Evolutionary conservation across 1,140 invertebrate species (phyloP), one percentile per base, ranked within the genome.

Genomic region (Battus philenor): DNA sequence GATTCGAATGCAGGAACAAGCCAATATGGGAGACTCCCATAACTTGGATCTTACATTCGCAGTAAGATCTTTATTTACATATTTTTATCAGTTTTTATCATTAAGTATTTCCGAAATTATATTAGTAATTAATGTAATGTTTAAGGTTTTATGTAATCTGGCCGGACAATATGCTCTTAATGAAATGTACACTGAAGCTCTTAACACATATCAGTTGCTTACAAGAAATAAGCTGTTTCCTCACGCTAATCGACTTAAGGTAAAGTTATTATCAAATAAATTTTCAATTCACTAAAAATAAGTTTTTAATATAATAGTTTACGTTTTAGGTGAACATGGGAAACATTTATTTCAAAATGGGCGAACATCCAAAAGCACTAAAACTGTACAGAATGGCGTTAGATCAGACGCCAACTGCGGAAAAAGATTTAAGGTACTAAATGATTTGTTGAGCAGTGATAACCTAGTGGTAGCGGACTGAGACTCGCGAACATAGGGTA

Each of bases 361-460:
- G 95, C 17, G 95, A 99, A 67, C 96, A 94, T 65, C 91, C 93
- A 9, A 97, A 98, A 87, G 98, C 98, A 2, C 93, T 99, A 31
- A 99, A 99, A 87, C 94, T 98, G 88, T 99, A 98, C 72, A 89
- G 96, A 62, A 98, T 98, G 97, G 97, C 97, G 6, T 87, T 98
- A 26, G 97, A 99, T 86, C 97, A 98, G 85, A 94, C 98, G 3
- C 94, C 95, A 1, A 94, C 94, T 22, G 94, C 93, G 12, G 94
- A 98, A 67, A 98, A 97, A 74, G 93, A 96, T 85, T 79, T 95
- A 49, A 94, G 95, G 95, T n/a, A n/a, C n/a, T n/a, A n/a, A n/a
- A n/a, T n/a, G n/a, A n/a, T n/a, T n/a, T n/a, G n/a, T n/a, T n/a
- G n/a, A n/a, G n/a, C n/a, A n/a, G n/a, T n/a, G n/a, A n/a, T n/a